A percentile compares a stretch with the other conserved stretches of the same genome.
These are phyloP conservation scores for Druon quercuslanigerum DNA, from an alignment of 1,140 invertebrate species.

Conservation along the genomic window DNA sequence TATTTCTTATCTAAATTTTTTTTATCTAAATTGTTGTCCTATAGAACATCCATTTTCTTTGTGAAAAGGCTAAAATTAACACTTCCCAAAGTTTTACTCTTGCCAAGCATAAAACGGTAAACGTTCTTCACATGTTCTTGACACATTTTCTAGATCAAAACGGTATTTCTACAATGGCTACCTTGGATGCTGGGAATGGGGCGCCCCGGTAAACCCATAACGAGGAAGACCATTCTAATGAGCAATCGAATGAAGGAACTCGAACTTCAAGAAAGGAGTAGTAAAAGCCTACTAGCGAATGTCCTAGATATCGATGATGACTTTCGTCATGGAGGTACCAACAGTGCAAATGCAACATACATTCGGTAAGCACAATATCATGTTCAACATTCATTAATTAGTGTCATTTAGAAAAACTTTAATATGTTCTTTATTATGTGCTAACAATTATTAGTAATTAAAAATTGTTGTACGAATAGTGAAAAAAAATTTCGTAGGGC, in stretches of 20 bases:
- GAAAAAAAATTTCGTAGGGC: too few relatives aligned
- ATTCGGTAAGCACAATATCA: constrained; percentile 60
- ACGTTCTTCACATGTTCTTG: not conserved
- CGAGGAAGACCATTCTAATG: constrained; percentile 91
- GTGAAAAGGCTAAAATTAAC: too few relatives aligned
- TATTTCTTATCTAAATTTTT: too few relatives aligned
- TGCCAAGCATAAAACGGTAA: not conserved
- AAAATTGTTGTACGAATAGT: too few relatives aligned
- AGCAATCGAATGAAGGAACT: constrained; percentile 92
- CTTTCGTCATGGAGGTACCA: constrained; percentile 80
- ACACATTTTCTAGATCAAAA: constrained; percentile 84
- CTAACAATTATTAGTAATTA: too few relatives aligned
- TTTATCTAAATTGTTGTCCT: too few relatives aligned
- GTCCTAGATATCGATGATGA: constrained; percentile 96
- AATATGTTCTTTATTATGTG: too few relatives aligned
- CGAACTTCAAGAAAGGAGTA: constrained; percentile 93
- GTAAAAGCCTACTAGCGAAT: constrained; percentile 94
- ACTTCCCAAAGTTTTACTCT: not conserved
- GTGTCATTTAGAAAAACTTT: too few relatives aligned
- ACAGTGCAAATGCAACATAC: constrained; percentile 65
- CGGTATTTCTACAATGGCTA: constrained; percentile 95
- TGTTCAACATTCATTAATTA: too few relatives aligned
- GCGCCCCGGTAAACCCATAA: constrained; percentile 95
- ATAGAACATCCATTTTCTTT: too few relatives aligned
- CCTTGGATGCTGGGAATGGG: constrained; percentile 96